Evolutionary conservation across 23 tunicate genomes (phyloP), one percentile per base, ranked within the genome.

Genomic region (Phallusia fumigata): DNA sequence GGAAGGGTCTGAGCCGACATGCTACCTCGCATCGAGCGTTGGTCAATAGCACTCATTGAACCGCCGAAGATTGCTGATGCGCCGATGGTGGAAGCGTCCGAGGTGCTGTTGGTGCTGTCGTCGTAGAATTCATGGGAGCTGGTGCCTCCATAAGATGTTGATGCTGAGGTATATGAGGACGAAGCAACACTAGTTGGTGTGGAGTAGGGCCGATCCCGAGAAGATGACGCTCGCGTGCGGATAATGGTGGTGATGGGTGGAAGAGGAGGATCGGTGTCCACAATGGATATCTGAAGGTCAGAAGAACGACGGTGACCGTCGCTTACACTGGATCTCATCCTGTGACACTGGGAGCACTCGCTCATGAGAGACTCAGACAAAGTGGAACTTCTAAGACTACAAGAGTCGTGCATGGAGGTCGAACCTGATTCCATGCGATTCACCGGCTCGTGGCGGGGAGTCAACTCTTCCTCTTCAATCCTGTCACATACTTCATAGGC

Each of bases 51-150:
- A 16, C 40, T 65, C 76, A 81, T 32, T 64, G 84, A 81, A 12
- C 84, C 84, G 76, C 84, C 84, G 73, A 74, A 40, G 81, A 77
- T 34, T 77, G 47, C 52, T 18, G 52, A 74, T n/a, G 69, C 69
- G 69, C 69, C 69, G 28, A 58, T 58, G 3, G 69, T 58, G 69
- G 69, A 58, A 58, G 69, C 69, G 69, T 58, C 40, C 35, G 77
- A 74, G 19, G 77, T 74, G 40, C 77, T 74, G 77, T 74, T 32
- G 22, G 47, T 40, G 77, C 77, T 32, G 44, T 74, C 77, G 13
- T 74, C 40, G 77, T 74, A 32, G 3, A 32, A 21, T 12, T 58
- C 69, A 16, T 24, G 69, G 26, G 69, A 58, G 26, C 69, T 16
- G 28, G 28, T 24, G 28, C 69, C 69, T 21, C 69, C 69, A 16